phyloP scores from a whole-genome alignment of 2,888 invertebrate species.

The Euplexia lucipara region DNA sequence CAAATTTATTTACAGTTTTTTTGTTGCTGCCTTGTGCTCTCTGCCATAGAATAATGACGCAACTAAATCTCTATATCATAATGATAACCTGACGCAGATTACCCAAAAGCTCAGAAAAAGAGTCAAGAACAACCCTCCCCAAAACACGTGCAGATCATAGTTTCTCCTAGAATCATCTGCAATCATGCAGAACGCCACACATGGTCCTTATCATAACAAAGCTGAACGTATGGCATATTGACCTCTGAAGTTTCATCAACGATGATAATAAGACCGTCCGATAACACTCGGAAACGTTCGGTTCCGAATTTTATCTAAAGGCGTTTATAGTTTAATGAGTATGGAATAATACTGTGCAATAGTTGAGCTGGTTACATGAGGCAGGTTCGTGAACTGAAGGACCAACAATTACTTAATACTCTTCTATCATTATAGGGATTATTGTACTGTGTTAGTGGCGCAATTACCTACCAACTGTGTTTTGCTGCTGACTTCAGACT shows the following conservation, averaged over 20 bases:
- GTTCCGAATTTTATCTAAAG: slow-evolving; percentile 37
- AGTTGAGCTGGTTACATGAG: not conserved
- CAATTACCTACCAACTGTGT: too few species aligned
- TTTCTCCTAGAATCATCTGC: slow-evolving; percentile 1
- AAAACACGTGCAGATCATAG: slow-evolving; percentile 16
- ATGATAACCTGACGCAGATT: too few species aligned
- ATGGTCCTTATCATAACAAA: slow-evolving; percentile 47
- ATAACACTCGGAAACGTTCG: slow-evolving; percentile 28
- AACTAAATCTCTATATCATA: too few species aligned
- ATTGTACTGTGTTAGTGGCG: not conserved
- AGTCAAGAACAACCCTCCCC: too few species aligned
- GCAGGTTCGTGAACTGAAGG: not conserved
- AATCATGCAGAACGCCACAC: slow-evolving; percentile 27
- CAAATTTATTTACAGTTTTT: too few species aligned
- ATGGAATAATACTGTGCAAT: slow-evolving; percentile 18
- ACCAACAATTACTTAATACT: not conserved
- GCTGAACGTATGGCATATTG: slow-evolving; percentile 39
- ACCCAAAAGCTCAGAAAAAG: too few species aligned
- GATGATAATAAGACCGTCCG: slow-evolving; percentile 27
- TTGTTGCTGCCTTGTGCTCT: too few species aligned
- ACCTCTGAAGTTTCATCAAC: slow-evolving; percentile 55
- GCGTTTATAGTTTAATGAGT: not conserved
- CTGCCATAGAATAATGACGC: too few species aligned
- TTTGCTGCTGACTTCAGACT: too few species aligned
- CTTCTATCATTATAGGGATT: not conserved